Percentiles rank a stretch among this genome's conserved stretches.
Conservation (phyloP, 2,797 vertebrate genomes). For the Podarcis lilfordi region DNA sequence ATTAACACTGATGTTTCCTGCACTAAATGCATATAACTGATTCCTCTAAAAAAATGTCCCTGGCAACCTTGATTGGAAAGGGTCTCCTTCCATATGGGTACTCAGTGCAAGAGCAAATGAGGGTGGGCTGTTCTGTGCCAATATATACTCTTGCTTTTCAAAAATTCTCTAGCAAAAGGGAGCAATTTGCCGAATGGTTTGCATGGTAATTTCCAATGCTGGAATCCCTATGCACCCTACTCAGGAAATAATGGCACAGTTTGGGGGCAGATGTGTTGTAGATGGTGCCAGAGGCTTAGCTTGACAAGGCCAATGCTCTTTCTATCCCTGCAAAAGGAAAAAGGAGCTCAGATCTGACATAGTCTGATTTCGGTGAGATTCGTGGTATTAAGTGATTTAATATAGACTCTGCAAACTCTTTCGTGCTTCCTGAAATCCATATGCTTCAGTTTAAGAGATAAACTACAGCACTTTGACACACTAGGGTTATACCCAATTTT, state of each 20-base stretch:
- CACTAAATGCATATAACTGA: background rate
- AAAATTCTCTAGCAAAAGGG: background rate
- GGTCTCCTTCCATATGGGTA: background rate
- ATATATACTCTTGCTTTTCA: background rate
- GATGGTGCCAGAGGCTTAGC: background rate
- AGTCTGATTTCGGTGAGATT: background rate
- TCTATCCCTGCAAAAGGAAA: background rate
- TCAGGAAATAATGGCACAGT: background rate
- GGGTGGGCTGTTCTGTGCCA: background rate
- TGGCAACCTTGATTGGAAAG: background rate
- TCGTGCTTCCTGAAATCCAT: too few relatives aligned
- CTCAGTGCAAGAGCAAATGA: background rate
- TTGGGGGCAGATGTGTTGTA: background rate
- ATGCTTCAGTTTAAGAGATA: too few relatives aligned
- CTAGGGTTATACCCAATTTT: too few relatives aligned
- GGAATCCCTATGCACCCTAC: background rate
- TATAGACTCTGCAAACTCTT: background rate
- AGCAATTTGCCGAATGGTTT: background rate
- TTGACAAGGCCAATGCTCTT: background rate
- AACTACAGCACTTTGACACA: background rate
- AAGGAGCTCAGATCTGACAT: background rate
- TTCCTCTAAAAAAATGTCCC: background rate
- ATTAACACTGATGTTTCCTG: background rate
- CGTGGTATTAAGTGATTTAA: background rate
- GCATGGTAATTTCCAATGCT: background rate